Conservation (phyloP, 1,140 invertebrate species). For the Mya arenaria region DNA sequence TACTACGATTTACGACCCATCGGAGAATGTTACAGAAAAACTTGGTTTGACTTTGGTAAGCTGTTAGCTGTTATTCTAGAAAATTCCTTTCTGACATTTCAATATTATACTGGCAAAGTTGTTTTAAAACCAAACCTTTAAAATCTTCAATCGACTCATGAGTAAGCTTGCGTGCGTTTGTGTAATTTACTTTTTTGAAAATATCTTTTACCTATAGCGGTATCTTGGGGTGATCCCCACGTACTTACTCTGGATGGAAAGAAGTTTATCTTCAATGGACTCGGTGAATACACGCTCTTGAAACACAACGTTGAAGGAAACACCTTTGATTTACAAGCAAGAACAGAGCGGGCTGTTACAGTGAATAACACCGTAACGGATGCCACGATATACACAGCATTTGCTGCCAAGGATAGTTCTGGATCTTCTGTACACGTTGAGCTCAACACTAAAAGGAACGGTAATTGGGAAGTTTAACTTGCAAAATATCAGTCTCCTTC, state of each 20-base stretch:
- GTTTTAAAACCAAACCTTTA: too few relatives aligned
- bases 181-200: too few relatives aligned
- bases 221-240: conserved; percentile 37
- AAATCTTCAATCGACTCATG: too few relatives aligned
- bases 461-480: too few relatives aligned
- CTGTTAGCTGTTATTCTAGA: too few relatives aligned
- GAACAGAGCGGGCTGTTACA: neutral
- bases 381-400: conserved; percentile 23
- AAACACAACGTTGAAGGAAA: neutral
- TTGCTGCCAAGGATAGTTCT: conserved; percentile 20
- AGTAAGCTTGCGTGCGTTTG: too few relatives aligned
- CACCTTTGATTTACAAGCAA: conserved; percentile 15
- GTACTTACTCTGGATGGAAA: conserved; percentile 13
- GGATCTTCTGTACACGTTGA: conserved; percentile 15
- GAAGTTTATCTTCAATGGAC: conserved; percentile 30
- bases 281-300: conserved; percentile 23
- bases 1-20: conserved; percentile 25
- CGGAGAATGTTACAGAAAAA: neutral
- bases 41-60: conserved; percentile 3
- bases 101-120: too few relatives aligned
- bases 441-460: neutral
- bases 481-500: too few relatives aligned
- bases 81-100: too few relatives aligned
- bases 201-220: too few relatives aligned
- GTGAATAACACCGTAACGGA: neutral